Percentiles rank a stretch among this genome's conserved stretches.
Evolutionary conservation across 2,113 vertebrate species (phyloP).

Genomic region (Erythrolamprus reginae): DNA sequence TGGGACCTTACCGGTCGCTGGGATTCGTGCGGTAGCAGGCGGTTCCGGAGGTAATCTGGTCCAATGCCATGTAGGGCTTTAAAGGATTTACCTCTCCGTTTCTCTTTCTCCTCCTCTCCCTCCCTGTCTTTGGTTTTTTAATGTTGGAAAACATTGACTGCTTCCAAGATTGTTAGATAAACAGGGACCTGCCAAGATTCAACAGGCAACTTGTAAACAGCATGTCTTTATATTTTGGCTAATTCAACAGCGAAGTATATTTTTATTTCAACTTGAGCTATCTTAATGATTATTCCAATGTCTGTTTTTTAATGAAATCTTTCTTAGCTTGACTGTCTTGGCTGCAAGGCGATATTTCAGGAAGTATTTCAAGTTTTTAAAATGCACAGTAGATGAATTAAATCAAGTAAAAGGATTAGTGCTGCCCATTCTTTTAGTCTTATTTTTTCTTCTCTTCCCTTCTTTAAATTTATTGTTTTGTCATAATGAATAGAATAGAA

Average conservation of each 20-base stretch:
- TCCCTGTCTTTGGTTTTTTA: not conserved
- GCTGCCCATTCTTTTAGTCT: not conserved
- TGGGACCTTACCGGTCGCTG: too few relatives aligned
- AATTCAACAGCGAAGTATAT: not conserved
- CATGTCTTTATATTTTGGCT: not conserved
- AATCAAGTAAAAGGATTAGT: not conserved
- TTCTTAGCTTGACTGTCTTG: not conserved
- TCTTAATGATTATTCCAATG: not conserved
- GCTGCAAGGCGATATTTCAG: not conserved
- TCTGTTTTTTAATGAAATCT: not conserved
- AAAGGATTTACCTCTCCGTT: not conserved
- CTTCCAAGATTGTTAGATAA: not conserved
- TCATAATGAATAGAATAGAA: too few relatives aligned
- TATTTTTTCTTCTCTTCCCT: too few relatives aligned
- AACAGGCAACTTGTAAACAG: not conserved
- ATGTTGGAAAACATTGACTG: not conserved
- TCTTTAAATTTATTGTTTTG: too few relatives aligned
- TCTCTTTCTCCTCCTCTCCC: not conserved
- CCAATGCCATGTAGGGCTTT: too few relatives aligned
- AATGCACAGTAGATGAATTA: not conserved
- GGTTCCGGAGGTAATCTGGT: too few relatives aligned
- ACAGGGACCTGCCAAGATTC: too few relatives aligned
- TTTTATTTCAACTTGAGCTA: not conserved
- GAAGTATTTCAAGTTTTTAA: not conserved
- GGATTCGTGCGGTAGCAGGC: too few relatives aligned